Percentiles rank a stretch among this genome's conserved stretches.
Evolutionary conservation across 2,888 invertebrate species (phyloP).

Genomic region (Sesia bembeciformis): DNA sequence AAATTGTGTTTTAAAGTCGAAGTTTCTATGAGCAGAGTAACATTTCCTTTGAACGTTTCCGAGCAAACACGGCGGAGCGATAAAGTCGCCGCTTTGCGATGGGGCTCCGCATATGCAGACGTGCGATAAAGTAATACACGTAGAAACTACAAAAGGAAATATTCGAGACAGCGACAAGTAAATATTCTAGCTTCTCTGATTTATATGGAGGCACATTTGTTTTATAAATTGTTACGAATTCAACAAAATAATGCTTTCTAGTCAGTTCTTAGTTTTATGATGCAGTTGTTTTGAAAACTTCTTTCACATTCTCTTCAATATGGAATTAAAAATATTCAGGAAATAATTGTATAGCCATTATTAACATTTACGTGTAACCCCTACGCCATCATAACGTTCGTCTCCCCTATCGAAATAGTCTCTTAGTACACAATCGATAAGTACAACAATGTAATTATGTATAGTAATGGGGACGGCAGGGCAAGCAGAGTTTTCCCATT

Average conservation of each 20-base stretch:
- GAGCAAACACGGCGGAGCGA: slow-evolving; percentile 28
- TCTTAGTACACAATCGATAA: slow-evolving; percentile 4
- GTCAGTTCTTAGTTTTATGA: too few relatives aligned
- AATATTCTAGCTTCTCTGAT: slow-evolving; percentile 20
- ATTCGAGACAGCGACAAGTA: slow-evolving; percentile 4
- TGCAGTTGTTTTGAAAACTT: too few relatives aligned
- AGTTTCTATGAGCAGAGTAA: not conserved
- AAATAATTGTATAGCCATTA: too few relatives aligned
- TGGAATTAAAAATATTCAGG: too few relatives aligned
- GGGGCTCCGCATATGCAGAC: slow-evolving; percentile 32
- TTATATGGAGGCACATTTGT: slow-evolving; percentile 20
- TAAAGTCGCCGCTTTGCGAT: slow-evolving; percentile 32
- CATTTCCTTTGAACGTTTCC: slow-evolving; percentile 27
- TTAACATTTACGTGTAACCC: too few relatives aligned
- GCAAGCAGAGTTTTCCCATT: slow-evolving; percentile 20
- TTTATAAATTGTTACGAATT: not conserved
- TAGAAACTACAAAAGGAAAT: slow-evolving; percentile 33
- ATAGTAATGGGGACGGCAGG: slow-evolving; percentile 5
- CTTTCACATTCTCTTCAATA: too few relatives aligned
- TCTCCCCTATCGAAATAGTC: too few relatives aligned
- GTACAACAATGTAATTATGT: slow-evolving; percentile 9
- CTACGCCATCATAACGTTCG: too few relatives aligned
- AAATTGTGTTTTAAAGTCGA: not conserved
- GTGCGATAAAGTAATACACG: slow-evolving; percentile 37
- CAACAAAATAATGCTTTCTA: not conserved